These are phyloP conservation scores for Hystrix brachyura DNA, from an alignment of 2,113 vertebrate genomes.

Conservation along the genomic window DNA sequence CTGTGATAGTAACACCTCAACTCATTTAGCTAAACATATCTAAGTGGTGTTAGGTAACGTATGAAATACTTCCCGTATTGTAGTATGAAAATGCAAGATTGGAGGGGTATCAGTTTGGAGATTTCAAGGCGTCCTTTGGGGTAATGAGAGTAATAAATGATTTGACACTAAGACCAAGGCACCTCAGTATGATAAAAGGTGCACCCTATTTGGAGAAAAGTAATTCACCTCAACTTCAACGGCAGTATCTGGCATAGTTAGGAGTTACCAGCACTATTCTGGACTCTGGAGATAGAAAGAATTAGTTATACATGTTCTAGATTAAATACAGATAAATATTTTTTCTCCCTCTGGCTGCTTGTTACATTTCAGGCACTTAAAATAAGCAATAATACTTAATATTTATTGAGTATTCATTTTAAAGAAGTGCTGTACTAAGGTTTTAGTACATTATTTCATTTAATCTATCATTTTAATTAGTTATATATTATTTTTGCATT, in stretches of 20 bases:
- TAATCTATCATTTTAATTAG: not conserved
- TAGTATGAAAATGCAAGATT: not conserved
- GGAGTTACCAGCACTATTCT: not conserved
- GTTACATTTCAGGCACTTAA: not conserved
- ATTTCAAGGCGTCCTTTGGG: not conserved
- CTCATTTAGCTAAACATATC: not conserved
- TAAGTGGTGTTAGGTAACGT: not conserved
- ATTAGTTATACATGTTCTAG: not conserved
- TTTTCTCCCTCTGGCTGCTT: not conserved
- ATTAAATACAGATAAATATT: not conserved
- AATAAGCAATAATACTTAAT: not conserved
- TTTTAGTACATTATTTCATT: slow-evolving; percentile 1
- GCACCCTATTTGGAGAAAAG: not conserved
- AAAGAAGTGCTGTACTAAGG: not conserved
- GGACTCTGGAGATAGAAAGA: not conserved
- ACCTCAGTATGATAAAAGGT: not conserved
- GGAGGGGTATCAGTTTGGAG: not conserved
- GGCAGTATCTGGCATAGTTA: not conserved
- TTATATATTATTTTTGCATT: not conserved
- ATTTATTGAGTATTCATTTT: not conserved
- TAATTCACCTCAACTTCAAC: not conserved
- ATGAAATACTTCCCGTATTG: not conserved
- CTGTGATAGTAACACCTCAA: not conserved
- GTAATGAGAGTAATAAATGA: not conserved
- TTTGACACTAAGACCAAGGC: not conserved